Evolutionary conservation across 2,888 invertebrate species (phyloP).

Genomic region (Chrysolina oricalcia): DNA sequence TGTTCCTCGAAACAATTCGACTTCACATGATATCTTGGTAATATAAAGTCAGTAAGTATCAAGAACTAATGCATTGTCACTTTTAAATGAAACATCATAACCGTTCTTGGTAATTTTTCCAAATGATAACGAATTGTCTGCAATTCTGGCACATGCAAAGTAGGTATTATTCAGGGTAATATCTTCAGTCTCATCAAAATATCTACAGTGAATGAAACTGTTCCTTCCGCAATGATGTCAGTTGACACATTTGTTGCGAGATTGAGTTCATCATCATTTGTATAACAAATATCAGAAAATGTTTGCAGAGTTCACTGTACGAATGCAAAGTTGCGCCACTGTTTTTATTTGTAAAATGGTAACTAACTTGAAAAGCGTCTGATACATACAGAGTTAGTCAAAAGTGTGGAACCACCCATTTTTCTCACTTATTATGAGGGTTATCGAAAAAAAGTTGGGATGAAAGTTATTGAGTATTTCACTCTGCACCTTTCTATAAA

Average conservation of each 20-base stretch:
- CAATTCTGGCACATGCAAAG: constrained; percentile 40
- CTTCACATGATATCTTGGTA: no score
- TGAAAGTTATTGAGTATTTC: no score
- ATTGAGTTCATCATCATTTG: constrained; percentile 17
- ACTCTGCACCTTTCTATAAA: no score
- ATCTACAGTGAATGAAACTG: constrained; percentile 13
- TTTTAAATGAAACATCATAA: constrained; percentile 36
- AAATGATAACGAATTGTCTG: constrained; percentile 42
- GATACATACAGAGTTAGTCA: no score
- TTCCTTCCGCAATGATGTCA: constrained; percentile 20
- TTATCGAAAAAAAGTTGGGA: no score
- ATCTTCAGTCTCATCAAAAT: constrained; percentile 24
- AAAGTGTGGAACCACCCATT: no score
- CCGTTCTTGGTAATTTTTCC: constrained; percentile 41
- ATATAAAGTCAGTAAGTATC: no score
- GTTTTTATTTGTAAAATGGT: background rate
- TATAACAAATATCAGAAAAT: constrained; percentile 9
- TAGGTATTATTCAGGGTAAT: constrained; percentile 30
- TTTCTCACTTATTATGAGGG: no score
- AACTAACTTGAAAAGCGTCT: background rate
- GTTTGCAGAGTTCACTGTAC: constrained; percentile 20
- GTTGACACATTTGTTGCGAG: constrained; percentile 13
- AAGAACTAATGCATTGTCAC: constrained; percentile 38
- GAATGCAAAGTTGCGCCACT: constrained; percentile 20
- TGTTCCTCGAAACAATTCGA: no score